These are phyloP conservation scores for Stylophora pistillata DNA, from an alignment of 64 coral and sea anemone species.

Conservation along the genomic window DNA sequence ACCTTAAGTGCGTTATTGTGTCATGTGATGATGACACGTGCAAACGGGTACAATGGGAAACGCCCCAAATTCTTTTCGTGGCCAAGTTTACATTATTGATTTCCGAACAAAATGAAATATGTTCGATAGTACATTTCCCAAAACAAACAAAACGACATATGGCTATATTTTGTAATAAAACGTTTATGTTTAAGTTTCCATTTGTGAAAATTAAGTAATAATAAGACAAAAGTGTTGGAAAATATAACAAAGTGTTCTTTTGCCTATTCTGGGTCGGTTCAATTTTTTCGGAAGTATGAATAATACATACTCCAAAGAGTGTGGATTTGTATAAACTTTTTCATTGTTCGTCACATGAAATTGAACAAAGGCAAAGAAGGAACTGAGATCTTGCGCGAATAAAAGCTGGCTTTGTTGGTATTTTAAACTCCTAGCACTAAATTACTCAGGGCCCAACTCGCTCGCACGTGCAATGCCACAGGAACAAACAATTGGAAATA, in stretches of 20 bases:
- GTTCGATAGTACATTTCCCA: not conserved
- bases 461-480: not conserved
- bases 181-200: conserved; percentile 8
- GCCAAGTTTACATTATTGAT: conserved; percentile 34
- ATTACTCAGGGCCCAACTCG: not conserved
- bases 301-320: not conserved
- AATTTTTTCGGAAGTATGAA: not conserved
- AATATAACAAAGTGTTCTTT: conserved; percentile 20
- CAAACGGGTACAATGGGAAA: conserved; percentile 3
- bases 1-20: conserved; percentile 38
- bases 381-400: not conserved
- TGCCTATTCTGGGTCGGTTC: not conserved
- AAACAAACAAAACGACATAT: conserved; percentile 44
- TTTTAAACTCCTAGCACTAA: not conserved
- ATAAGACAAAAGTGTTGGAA: conserved; percentile 30
- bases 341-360: not conserved
- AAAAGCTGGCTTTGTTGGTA: not conserved
- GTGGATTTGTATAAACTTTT: not conserved
- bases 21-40: conserved; percentile 36
- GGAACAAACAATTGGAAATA: not conserved
- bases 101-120: conserved; percentile 44
- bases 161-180: conserved; percentile 41
- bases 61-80: conserved; percentile 22
- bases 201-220: conserved; percentile 24
- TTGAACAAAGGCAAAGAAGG: not conserved